A percentile compares a stretch with the other conserved stretches of the same genome.
Conservation (phyloP, 2,797 vertebrate genomes). For the Yasuhikotakia modesta region DNA sequence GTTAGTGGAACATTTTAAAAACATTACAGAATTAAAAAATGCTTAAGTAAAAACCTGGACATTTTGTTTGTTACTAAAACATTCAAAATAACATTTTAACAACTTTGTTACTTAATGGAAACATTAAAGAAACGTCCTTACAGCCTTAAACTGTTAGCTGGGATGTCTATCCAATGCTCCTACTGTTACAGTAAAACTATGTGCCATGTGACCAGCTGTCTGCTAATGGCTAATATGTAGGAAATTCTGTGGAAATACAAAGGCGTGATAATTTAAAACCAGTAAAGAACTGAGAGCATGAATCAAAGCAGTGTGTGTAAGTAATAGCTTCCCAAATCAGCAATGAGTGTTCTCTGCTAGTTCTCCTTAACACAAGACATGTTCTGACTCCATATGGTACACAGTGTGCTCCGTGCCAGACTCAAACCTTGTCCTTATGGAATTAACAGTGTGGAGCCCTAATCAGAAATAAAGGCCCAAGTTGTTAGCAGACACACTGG, state of each 20-base stretch:
- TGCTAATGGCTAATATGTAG: not conserved
- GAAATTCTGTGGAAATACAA: not conserved
- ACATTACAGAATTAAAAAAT: no score
- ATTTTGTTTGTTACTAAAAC: no score
- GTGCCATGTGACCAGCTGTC: not conserved
- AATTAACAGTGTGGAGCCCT: constrained; percentile 7
- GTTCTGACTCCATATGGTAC: not conserved
- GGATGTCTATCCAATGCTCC: constrained; percentile 2
- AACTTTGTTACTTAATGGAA: no score
- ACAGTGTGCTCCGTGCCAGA: constrained; percentile 8
- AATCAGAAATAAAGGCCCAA: constrained; percentile 17
- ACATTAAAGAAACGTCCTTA: no score
- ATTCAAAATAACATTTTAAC: no score
- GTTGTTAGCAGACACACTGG: constrained; percentile 17
- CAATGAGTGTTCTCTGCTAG: constrained; percentile 1
- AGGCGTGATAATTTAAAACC: not conserved
- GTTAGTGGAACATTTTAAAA: no score
- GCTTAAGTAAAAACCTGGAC: no score
- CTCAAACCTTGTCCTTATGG: not conserved
- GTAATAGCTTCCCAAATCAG: no score
- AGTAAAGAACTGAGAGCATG: not conserved
- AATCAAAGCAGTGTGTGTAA: not conserved
- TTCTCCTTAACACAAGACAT: not conserved
- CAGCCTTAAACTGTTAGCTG: no score
- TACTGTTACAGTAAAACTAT: not conserved